Evolutionary conservation across 2,797 vertebrate species (phyloP), one percentile per base, ranked within the genome.

Genomic region (Sebastes itinus): DNA sequence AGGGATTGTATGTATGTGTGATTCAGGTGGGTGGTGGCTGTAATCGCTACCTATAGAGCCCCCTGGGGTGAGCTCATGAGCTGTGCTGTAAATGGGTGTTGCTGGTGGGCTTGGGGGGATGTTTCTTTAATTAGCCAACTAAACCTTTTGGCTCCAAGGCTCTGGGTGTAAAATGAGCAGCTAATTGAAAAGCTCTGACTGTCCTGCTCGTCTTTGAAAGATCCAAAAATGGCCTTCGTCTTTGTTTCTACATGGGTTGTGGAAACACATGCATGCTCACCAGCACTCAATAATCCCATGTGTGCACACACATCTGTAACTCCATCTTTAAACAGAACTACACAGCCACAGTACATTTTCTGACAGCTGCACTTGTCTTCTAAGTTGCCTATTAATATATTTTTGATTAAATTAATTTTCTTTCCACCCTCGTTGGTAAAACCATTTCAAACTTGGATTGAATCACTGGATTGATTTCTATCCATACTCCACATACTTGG

Each of bases 11-110:
- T 23, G 59, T 83, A 38, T 70, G 82, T 74, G 72, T 59, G 54
- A 32, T 82, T 77, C n/a, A 75, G 78, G 61, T 82, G 81, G 83
- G 88, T 59, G 77, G 82, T 32, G 80, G 55, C 55, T 84, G 46
- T 92, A 92, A 92, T 90, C 90, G 85, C 62, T 83, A 87, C 80
- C 81, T 89, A 49, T 49, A 62, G 75, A 88, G 59, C 82, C 75
- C 82, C 87, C 68, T 30, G 54, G 80, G 83, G 67, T 59, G 62
- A 87, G 38, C 35, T 59, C 72, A 81, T 83, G 46, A 85, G 79
- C 46, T 72, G 49, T 65, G 75, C 59, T 81, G 46, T 88, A 77
- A 82, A 89, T 62, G 56, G 76, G 65, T 83, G 80, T 65, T 60
- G 28, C 58, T 73, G 49, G 25, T 64, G 46, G 68, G 64, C 65